phyloP scores from a whole-genome alignment of 2,888 invertebrate species.

The Drosophila flavopinicola region DNA sequence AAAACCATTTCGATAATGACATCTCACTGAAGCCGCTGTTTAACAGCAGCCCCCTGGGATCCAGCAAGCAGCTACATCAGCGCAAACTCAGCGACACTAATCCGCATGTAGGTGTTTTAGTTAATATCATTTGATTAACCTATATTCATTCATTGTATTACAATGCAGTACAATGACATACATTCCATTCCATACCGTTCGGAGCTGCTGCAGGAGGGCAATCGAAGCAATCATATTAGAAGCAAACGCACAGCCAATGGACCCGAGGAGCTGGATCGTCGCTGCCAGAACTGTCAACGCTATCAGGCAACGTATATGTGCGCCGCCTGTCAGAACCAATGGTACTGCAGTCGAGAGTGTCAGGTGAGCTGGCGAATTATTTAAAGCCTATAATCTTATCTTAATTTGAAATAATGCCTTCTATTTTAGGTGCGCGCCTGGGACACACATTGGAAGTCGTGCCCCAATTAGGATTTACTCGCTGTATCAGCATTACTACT shows the following conservation, averaged over 20 bases:
- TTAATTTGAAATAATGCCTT: neutral
- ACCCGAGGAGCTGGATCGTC: slow-evolving; percentile 16
- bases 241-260: slow-evolving; percentile 72
- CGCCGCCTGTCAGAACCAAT: slow-evolving; percentile 95
- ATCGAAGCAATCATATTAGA: slow-evolving; percentile 13
- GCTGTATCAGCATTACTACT: slow-evolving; percentile 56
- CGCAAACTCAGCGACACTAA: slow-evolving; percentile 13
- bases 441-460: slow-evolving; percentile 84
- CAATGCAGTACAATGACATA: slow-evolving; percentile 35
- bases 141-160: too few species aligned
- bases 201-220: slow-evolving; percentile 23
- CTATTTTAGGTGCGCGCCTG: slow-evolving; percentile 91
- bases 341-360: slow-evolving; percentile 97
- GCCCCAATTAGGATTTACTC: slow-evolving; percentile 39
- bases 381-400: neutral
- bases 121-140: neutral
- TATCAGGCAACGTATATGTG: slow-evolving; percentile 94
- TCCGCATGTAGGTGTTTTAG: slow-evolving; percentile 17
- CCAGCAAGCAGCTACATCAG: slow-evolving; percentile 13
- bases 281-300: slow-evolving; percentile 93
- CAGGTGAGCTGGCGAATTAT: slow-evolving; percentile 87
- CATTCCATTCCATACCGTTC: slow-evolving; percentile 53
- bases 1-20: slow-evolving; percentile 49
- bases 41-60: slow-evolving; percentile 59
- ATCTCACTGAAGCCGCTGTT: slow-evolving; percentile 39